Evolutionary conservation across 2,888 invertebrate species (phyloP).

Genomic region (Drosophila paramelanica): DNA sequence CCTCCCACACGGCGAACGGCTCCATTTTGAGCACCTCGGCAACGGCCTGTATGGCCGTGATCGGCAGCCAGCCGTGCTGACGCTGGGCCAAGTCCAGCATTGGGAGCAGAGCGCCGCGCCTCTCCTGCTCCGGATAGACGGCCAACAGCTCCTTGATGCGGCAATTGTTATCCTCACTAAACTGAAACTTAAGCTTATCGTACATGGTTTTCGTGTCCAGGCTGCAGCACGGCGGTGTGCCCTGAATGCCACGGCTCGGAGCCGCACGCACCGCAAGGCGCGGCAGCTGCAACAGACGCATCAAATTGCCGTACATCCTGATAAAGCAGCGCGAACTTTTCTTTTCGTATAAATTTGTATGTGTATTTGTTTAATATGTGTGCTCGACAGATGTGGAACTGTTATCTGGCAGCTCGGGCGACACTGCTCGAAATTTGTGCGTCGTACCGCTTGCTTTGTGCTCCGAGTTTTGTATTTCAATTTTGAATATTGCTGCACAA

Average conservation of each 20-base stretch:
- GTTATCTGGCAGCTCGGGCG: neutral
- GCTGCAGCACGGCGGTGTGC: conserved; percentile 16
- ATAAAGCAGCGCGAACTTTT: neutral
- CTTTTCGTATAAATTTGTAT: neutral
- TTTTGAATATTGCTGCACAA: conserved; percentile 4
- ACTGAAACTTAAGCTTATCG: conserved; percentile 50
- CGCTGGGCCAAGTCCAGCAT: conserved; percentile 65
- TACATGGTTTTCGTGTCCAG: conserved; percentile 21
- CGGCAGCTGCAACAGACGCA: conserved; percentile 9
- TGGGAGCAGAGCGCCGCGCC: conserved; percentile 54
- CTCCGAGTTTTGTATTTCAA: conserved; percentile 51
- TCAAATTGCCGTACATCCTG: conserved; percentile 37
- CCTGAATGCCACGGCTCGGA: conserved; percentile 13
- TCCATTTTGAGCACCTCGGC: conserved; percentile 47
- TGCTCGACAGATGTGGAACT: neutral
- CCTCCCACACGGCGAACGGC: conserved; percentile 51
- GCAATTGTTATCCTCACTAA: conserved; percentile 41
- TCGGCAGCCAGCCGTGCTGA: conserved; percentile 66
- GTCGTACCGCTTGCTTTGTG: conserved; percentile 34
- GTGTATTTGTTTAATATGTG: neutral
- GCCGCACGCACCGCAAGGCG: neutral
- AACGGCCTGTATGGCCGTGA: conserved; percentile 57
- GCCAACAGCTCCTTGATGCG: conserved; percentile 35
- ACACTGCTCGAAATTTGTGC: conserved; percentile 1
- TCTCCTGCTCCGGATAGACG: conserved; percentile 39